Conservation (phyloP, 2,113 vertebrate species). For the Chaenocephalus aceratus region DNA sequence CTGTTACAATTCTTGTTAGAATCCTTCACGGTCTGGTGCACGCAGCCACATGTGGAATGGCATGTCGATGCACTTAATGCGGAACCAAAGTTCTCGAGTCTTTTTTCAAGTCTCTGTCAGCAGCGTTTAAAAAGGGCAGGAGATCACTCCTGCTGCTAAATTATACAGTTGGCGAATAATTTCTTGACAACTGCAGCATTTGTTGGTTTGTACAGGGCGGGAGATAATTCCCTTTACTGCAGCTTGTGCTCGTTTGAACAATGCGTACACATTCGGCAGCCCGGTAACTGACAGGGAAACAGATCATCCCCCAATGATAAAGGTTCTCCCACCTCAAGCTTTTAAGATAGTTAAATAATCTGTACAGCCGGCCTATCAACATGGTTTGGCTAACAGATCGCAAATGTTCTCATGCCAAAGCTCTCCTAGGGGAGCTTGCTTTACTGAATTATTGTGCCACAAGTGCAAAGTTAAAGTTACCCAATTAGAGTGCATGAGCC, state of each 20-base stretch:
- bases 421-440: neutral
- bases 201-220: neutral
- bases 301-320: neutral
- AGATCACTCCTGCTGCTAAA: neutral
- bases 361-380: conserved; percentile 3
- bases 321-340: neutral
- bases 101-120: no score
- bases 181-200: neutral
- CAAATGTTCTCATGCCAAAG: neutral
- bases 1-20: no score
- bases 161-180: neutral
- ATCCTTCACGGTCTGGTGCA: neutral
- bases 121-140: neutral
- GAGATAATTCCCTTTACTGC: neutral
- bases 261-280: no score
- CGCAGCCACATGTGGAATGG: no score
- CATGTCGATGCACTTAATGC: neutral
- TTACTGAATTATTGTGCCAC: neutral
- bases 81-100: no score
- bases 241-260: neutral
- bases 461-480: neutral
- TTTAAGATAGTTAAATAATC: neutral
- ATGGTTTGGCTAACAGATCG: neutral
- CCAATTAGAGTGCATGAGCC: neutral
- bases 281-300: neutral